A percentile compares a stretch with the other conserved stretches of the same genome.
phyloP scores from a whole-genome alignment of 2,113 vertebrate species.

The Ondatra zibethicus region DNA sequence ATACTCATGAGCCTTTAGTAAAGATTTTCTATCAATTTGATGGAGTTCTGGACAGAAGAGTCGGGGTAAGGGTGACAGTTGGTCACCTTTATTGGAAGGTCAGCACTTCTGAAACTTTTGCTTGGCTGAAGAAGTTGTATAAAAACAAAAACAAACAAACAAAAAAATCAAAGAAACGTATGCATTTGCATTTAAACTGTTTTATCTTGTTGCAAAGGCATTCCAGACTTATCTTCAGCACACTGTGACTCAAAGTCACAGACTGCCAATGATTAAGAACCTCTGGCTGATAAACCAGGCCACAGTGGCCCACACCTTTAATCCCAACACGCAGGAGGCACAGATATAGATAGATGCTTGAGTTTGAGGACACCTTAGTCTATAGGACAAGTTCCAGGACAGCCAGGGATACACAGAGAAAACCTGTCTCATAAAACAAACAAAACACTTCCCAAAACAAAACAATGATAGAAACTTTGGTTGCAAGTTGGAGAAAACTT shows the following conservation, averaged over 20 bases:
- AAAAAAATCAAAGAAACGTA: background rate
- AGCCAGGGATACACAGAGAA: background rate
- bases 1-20: background rate
- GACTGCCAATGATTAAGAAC: background rate
- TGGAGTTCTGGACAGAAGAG: background rate
- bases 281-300: background rate
- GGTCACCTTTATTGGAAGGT: background rate
- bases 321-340: background rate
- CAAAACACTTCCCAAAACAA: background rate
- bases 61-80: background rate
- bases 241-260: background rate
- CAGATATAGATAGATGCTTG: background rate
- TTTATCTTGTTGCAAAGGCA: background rate
- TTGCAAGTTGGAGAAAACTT: background rate
- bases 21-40: background rate
- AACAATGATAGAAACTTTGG: background rate
- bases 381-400: background rate
- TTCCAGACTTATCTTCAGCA: background rate
- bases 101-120: slow-evolving; percentile 25
- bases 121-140: background rate
- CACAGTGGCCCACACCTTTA: background rate
- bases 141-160: background rate
- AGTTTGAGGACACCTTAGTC: background rate
- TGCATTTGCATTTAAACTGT: background rate
- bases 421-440: background rate